These are phyloP conservation scores for Aurelia coerulea DNA, from an alignment of 30 jellyfish, hydroid and myxozoan genomes.

Conservation along the genomic window DNA sequence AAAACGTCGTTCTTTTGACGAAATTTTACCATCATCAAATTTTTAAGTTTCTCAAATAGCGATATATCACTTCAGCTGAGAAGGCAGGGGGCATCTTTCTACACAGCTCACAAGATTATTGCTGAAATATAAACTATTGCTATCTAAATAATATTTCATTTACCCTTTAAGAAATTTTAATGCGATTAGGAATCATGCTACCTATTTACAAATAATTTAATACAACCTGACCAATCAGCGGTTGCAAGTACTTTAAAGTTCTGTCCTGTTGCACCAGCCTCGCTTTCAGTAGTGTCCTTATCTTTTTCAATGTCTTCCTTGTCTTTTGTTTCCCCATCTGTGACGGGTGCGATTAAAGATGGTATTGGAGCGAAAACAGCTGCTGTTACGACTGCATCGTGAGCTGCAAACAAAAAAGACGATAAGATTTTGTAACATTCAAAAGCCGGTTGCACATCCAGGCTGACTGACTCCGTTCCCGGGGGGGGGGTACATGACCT, in stretches of 20 bases:
- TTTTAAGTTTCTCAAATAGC: too few relatives aligned
- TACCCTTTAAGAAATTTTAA: constrained; percentile 4
- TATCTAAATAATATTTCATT: constrained; percentile 17
- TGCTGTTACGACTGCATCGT: constrained; percentile 91
- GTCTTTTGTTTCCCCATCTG: constrained; percentile 29
- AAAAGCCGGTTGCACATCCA: too few relatives aligned
- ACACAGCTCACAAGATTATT: too few relatives aligned
- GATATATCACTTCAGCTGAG: too few relatives aligned
- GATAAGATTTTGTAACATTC: too few relatives aligned
- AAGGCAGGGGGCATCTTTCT: too few relatives aligned
- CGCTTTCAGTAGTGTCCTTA: constrained; percentile 14
- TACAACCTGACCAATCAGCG: constrained; percentile 93
- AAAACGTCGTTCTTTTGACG: too few relatives aligned
- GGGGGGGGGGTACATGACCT: too few relatives aligned
- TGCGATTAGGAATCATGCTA: constrained; percentile 21
- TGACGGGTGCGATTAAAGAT: constrained; percentile 50
- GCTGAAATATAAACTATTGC: neutral
- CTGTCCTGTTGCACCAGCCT: constrained; percentile 11
- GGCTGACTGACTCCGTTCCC: too few relatives aligned
- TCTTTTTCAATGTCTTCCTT: constrained; percentile 3
- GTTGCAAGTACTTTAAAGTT: constrained; percentile 73
- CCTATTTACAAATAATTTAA: constrained; percentile 74
- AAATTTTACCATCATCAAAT: too few relatives aligned
- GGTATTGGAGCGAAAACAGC: constrained; percentile 94
- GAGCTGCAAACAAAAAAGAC: constrained; percentile 45